These are phyloP conservation scores for Hippocampus guttulatus DNA, from an alignment of 2,113 vertebrate species.

Conservation along the genomic window DNA sequence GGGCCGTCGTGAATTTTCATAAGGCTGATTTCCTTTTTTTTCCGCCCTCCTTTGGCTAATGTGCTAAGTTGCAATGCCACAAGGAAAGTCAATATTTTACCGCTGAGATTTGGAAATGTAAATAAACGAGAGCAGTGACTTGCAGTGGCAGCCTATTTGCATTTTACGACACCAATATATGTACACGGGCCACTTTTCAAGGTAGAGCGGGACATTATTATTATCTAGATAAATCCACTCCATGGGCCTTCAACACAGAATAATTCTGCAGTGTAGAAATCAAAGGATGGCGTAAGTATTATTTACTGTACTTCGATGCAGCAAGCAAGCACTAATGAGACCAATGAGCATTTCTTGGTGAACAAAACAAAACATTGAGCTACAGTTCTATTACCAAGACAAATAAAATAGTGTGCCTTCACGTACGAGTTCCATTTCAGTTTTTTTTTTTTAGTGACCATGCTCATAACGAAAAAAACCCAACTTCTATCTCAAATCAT, in stretches of 20 bases:
- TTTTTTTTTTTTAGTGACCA: no score
- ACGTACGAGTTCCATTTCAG: no score
- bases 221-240: background rate
- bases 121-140: background rate
- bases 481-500: no score
- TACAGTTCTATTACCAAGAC: no score
- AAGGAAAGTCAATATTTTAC: conserved; percentile 6
- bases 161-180: background rate
- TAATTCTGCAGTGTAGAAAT: background rate
- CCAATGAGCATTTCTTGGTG: no score
- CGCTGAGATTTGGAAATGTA: background rate
- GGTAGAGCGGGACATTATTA: background rate
- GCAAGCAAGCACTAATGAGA: background rate
- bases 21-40: conserved; percentile 48
- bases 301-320: background rate
- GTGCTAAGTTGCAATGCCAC: conserved; percentile 30
- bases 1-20: conserved; percentile 37
- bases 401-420: no score
- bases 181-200: background rate
- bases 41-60: conserved; percentile 40
- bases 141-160: background rate
- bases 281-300: background rate
- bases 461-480: no score
- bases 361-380: no score
- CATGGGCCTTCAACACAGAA: background rate